Conservation (phyloP, 2,113 vertebrate species). For the Tachysurus vachellii region DNA sequence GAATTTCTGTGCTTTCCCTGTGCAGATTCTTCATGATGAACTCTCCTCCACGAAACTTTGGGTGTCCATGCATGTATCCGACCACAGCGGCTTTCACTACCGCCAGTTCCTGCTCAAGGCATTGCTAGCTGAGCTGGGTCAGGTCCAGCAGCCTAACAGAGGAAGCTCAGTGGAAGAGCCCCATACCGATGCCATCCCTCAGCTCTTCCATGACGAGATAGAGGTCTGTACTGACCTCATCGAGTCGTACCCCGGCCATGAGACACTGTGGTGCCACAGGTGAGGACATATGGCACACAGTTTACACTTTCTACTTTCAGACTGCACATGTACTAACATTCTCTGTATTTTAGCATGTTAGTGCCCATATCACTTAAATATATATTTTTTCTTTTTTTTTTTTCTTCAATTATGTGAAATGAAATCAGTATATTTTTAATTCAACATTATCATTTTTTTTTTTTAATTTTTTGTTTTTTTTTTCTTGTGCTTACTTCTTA, state of each 20-base stretch:
- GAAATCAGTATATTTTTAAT: background rate
- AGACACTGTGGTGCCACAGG: slow-evolving; percentile 97
- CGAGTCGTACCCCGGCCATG: slow-evolving; percentile 90
- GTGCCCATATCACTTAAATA: background rate
- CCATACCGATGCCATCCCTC: slow-evolving; percentile 56
- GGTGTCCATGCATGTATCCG: slow-evolving; percentile 94
- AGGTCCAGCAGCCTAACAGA: slow-evolving; percentile 68
- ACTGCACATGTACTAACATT: background rate
- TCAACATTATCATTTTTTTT: too few species aligned
- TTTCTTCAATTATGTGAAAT: background rate
- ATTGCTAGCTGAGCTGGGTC: slow-evolving; percentile 73
- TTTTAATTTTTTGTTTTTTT: too few species aligned
- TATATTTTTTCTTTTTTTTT: too few species aligned
- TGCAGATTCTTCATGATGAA: slow-evolving; percentile 88
- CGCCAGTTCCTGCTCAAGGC: slow-evolving; percentile 92
- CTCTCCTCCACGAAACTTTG: slow-evolving; percentile 87
- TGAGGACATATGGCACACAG: slow-evolving; percentile 63
- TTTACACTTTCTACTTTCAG: background rate
- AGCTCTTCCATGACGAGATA: slow-evolving; percentile 83
- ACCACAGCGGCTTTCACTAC: slow-evolving; percentile 98
- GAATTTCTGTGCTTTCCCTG: background rate
- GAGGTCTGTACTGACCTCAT: slow-evolving; percentile 91
- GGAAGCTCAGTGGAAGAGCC: slow-evolving; percentile 58
- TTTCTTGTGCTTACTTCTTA: background rate
- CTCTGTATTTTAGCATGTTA: background rate